phyloP scores from a whole-genome alignment of 1,140 invertebrate species.

The Armadillidium nasatum region DNA sequence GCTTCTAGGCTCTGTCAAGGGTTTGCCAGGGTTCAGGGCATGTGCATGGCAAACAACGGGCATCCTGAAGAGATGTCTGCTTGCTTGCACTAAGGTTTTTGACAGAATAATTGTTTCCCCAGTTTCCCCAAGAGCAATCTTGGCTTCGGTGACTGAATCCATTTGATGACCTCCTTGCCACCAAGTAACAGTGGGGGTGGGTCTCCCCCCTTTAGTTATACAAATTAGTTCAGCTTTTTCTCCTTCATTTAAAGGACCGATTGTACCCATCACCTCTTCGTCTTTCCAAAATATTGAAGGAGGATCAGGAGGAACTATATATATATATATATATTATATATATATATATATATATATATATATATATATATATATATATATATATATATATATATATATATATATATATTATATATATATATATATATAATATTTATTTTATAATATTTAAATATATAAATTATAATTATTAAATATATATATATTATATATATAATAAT shows the following conservation, averaged over 20 bases:
- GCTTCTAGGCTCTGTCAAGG: conserved; percentile 27
- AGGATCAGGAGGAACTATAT: conserved; percentile 49
- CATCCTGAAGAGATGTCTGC: conserved; percentile 24
- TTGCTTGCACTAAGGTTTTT: conserved; percentile 18
- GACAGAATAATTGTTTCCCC: conserved; percentile 20
- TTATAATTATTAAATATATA: too few relatives aligned
- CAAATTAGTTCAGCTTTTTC: conserved; percentile 47
- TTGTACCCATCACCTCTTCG: conserved; percentile 48
- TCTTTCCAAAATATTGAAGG: conserved; percentile 48
- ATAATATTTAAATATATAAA: too few relatives aligned
- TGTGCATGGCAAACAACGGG: conserved; percentile 32
- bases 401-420: too few relatives aligned
- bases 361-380: too few relatives aligned
- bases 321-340: too few relatives aligned
- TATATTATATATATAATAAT: too few relatives aligned
- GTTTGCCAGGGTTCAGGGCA: conserved; percentile 2
- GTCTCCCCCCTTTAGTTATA: conserved; percentile 50
- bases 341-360: too few relatives aligned
- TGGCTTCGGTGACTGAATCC: conserved; percentile 70
- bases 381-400: too few relatives aligned
- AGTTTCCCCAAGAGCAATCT: conserved; percentile 49
- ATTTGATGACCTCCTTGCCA: conserved; percentile 69
- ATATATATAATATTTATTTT: too few relatives aligned
- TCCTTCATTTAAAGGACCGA: conserved; percentile 47
- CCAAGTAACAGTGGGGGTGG: conserved; percentile 50